Base-by-base conservation (phyloP, 2,797 vertebrate species). In the Eurystomus glaucurus region DNA sequence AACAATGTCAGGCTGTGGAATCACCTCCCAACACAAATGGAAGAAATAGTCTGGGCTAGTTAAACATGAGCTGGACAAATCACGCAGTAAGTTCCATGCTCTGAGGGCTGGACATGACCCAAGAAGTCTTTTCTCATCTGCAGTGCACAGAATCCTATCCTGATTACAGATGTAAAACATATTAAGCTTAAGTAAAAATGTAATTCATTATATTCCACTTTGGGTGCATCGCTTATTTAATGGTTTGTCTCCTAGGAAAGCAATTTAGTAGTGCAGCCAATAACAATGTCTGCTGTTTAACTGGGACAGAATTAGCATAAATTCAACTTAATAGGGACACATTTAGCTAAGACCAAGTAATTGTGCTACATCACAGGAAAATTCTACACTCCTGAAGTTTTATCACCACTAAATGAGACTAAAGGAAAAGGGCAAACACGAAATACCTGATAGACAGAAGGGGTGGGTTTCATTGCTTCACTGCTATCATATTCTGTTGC, bases 261-360 rank as follows among this genome's bases (percentile, higher is more conserved):
- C 77, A 85, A 87, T 89, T 97, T 64, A 88, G 70, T 76, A 88
- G 46, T 55, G 74, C 80, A 90, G 93, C 90, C 88, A 96, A 55
- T 95, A 96, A 94, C 58, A 77, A 5, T 7, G 10, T 88, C 85
- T 90, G 62, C 85, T 94, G 74, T 87, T 96, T 95, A 93, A 96
- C 83, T 95, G 74, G 92, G 85, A 95, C 90, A 93, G 74, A 97
- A 95, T 96, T 96, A 97, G 85, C 95, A 97, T 96, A 96, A 94
- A 94, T 96, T 94, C 94, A 90, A 76, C 90, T 90, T 96, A 92
- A 95, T 50, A 79, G 88, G 55, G 85, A 90, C 80, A 92, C 37
- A 48, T 77, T 82, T 65, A 93, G 80, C 62, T 70, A 77, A 91
- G 80, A 79, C 77, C 91, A 93, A 93, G 64, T 83, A 77, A 80